A percentile compares a stretch with the other conserved stretches of the same genome.
These are phyloP conservation scores for Mustelus asterias DNA, from an alignment of 2,113 vertebrate genomes.

Conservation along the genomic window DNA sequence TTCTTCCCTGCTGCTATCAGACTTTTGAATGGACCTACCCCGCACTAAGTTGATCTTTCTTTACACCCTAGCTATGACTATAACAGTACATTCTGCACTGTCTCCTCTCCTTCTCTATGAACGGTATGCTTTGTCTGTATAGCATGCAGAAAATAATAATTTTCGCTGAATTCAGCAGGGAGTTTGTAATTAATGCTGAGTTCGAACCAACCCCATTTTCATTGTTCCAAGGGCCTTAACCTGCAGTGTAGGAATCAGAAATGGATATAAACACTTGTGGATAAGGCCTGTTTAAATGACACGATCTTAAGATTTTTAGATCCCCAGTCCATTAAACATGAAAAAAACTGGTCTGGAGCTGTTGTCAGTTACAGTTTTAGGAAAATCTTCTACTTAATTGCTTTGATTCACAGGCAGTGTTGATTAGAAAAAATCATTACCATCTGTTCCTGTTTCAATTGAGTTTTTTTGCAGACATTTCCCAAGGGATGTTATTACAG, in stretches of 20 bases:
- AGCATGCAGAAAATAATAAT: too few species aligned
- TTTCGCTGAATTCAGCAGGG: background rate
- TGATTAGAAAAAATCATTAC: background rate
- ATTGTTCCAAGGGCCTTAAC: background rate
- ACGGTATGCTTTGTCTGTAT: too few species aligned
- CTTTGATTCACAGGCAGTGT: background rate
- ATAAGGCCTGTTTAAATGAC: background rate
- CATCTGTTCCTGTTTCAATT: background rate
- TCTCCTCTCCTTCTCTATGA: too few species aligned
- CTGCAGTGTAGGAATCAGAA: background rate
- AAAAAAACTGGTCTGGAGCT: background rate
- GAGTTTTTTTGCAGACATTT: background rate
- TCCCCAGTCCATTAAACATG: background rate
- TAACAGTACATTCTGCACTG: too few species aligned
- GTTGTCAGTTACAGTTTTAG: background rate
- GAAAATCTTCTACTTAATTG: too few species aligned
- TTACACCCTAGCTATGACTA: too few species aligned
- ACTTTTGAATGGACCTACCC: too few species aligned
- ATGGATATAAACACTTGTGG: background rate
- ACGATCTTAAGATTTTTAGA: background rate
- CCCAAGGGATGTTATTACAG: background rate
- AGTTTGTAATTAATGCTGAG: background rate
- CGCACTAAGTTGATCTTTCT: too few species aligned
- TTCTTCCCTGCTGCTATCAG: too few species aligned
- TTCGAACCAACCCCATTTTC: background rate